Conservation (phyloP, 1,140 invertebrate genomes). For the Drosophila miranda region DNA sequence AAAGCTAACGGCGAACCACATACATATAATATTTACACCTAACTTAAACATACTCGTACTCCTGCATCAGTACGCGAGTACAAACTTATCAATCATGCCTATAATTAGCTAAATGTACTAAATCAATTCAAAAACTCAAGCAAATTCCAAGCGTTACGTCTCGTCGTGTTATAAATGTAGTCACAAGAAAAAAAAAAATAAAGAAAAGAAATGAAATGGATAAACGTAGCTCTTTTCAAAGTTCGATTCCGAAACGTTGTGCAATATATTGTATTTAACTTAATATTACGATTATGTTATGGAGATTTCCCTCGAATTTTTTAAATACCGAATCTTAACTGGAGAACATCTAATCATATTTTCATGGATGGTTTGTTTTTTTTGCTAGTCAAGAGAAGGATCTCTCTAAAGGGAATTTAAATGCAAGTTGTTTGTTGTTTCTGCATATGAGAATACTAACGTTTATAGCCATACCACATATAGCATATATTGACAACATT, state of each 20-base stretch:
- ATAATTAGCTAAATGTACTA: slow-evolving; percentile 74
- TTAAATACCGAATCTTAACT: background rate
- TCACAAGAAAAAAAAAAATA: slow-evolving; percentile 44
- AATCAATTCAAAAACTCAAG: slow-evolving; percentile 53
- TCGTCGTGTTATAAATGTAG: slow-evolving; percentile 69
- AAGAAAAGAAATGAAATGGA: slow-evolving; percentile 3
- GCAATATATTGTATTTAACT: slow-evolving; percentile 52
- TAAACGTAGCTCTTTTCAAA: slow-evolving; percentile 2
- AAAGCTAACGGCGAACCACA: slow-evolving; percentile 50
- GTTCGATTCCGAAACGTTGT: slow-evolving; percentile 42
- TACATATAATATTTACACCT: slow-evolving; percentile 47
- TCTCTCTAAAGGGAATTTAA: slow-evolving; percentile 66
- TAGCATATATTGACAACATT: slow-evolving; percentile 16
- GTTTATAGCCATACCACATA: slow-evolving; percentile 58
- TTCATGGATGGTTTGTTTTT: slow-evolving; percentile 37
- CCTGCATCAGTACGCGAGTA: slow-evolving; percentile 34
- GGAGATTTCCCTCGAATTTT: slow-evolving; percentile 17
- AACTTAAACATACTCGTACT: slow-evolving; percentile 7
- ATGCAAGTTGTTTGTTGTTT: slow-evolving; percentile 74
- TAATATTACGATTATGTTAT: slow-evolving; percentile 46
- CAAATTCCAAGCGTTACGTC: slow-evolving; percentile 50
- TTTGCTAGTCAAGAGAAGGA: slow-evolving; percentile 33
- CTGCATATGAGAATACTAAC: slow-evolving; percentile 72
- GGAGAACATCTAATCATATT: too few relatives aligned
- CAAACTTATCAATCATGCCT: slow-evolving; percentile 59